Base-by-base conservation (phyloP, 2,888 invertebrate species). In the Caenorhabditis sp. region DNA sequence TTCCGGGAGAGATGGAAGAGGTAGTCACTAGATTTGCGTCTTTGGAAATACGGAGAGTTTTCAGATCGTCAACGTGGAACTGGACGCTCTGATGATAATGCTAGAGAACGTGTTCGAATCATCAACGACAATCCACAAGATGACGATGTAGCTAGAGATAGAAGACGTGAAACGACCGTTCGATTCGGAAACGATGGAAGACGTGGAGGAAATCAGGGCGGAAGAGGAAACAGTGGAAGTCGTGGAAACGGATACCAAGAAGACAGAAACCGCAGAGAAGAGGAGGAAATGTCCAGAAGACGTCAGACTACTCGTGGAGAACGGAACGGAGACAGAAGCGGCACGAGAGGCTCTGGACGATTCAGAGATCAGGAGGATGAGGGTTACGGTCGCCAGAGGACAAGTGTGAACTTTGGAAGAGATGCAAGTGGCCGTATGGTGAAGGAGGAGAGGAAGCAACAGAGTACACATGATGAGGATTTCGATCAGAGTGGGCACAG, bases 401-500 rank as follows among this genome's bases (percentile, higher is more conserved):
- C 35, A 44, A 38, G 59, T 26, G 61, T 56, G 22, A 56, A 63
- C 7, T 70, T 44, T 14, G 56, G 44, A 41, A 63, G 70, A 70
- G 70, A 79, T 49, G 16, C 28, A 2, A 70, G 19, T n/a, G 79
- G 79, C 10, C 24, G 63, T 24, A 47, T 70, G 70, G 35, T 64
- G 10, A 70, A 63, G 31, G 56, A 41, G 38, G 64, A 79, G 14
- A 79, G n/a, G 14, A 56, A 16, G 8, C 0, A 56, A 28, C 51
- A 31, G 35, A 69, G 61, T 22, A 44, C 61, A 12, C 41, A 63
- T 12, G 54, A 58, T 28, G 54, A 77, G 35, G 61, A 68, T 49
- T 68, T 68, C 24, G 61, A 69, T 49, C 16, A 77, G 63, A 44
- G 41, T 0, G 77, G 77, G 31, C 26, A 49, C 19, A 79, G 58